Evolutionary conservation across 2,797 vertebrate genomes (phyloP).

Genomic region (Zenarchopterus dispar): DNA sequence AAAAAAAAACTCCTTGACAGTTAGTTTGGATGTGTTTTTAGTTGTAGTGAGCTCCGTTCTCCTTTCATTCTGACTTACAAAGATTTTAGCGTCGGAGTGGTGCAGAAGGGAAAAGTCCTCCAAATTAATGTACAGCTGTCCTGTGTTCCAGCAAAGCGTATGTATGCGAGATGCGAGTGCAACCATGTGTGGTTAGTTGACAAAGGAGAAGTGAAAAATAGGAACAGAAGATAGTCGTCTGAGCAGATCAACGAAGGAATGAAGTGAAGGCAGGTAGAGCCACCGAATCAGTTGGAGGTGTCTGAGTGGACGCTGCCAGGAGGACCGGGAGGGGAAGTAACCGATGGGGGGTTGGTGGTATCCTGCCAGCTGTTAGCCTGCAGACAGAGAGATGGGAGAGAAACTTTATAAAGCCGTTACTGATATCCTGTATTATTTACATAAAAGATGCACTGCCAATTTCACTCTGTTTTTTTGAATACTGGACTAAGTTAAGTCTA

Average conservation of each 20-base stretch:
- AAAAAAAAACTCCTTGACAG: slow-evolving; percentile 32
- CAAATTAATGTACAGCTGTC: slow-evolving; percentile 62
- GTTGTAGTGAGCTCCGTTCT: slow-evolving; percentile 50
- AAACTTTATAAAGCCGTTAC: background rate
- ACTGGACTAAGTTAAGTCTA: too few relatives aligned
- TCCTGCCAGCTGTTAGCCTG: slow-evolving; percentile 91
- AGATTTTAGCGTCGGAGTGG: slow-evolving; percentile 46
- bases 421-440: too few relatives aligned
- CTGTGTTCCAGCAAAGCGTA: slow-evolving; percentile 73
- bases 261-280: slow-evolving; percentile 48
- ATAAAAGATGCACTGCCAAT: too few relatives aligned
- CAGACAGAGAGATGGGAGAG: slow-evolving; percentile 17
- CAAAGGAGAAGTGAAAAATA: slow-evolving; percentile 31
- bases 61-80: slow-evolving; percentile 33
- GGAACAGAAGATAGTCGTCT: slow-evolving; percentile 44
- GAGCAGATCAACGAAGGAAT: slow-evolving; percentile 56
- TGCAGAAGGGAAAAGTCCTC: slow-evolving; percentile 50
- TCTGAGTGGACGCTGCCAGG: slow-evolving; percentile 87
- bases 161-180: slow-evolving; percentile 58
- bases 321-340: slow-evolving; percentile 84
- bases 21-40: slow-evolving; percentile 48
- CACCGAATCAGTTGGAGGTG: slow-evolving; percentile 83
- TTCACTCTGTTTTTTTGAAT: too few relatives aligned
- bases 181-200: slow-evolving; percentile 51
- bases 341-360: slow-evolving; percentile 80